Evolutionary conservation across 2,888 invertebrate genomes (phyloP).

Genomic region (Euzetes globulus): DNA sequence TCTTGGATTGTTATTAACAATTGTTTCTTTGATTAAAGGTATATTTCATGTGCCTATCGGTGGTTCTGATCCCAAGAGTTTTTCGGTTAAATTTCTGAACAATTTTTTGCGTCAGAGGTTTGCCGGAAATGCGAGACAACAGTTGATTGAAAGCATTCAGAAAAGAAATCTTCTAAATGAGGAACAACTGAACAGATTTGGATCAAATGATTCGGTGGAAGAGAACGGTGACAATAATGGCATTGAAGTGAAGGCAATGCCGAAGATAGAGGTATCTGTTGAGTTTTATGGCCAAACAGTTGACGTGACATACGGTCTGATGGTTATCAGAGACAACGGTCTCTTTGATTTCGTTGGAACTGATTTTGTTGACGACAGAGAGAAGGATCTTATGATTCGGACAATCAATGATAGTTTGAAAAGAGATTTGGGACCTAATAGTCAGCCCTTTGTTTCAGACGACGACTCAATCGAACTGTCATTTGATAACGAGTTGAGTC

Average conservation of each 20-base stretch:
- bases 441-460: not conserved
- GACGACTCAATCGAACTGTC: not conserved
- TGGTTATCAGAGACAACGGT: not conserved
- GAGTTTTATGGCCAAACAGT: not conserved
- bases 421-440: not conserved
- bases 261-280: not conserved
- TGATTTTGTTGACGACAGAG: not conserved
- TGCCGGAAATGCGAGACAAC: conserved; percentile 16
- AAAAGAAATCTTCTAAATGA: not conserved
- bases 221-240: not conserved
- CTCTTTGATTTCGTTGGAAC: conserved; percentile 11
- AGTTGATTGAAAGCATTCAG: not conserved
- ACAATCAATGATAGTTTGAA: not conserved
- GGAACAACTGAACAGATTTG: not conserved
- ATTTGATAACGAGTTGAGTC: not conserved
- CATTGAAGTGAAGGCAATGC: not conserved
- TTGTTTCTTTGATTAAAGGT: not conserved
- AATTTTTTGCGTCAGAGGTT: conserved; percentile 10
- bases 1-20: not conserved
- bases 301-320: not conserved
- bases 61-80: not conserved
- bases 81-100: conserved; percentile 50
- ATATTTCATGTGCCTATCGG: conserved; percentile 5
- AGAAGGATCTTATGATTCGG: not conserved
- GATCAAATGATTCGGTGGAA: no score